Percentiles rank a stretch among this genome's conserved stretches.
Evolutionary conservation across 2,797 vertebrate genomes (phyloP).

Genomic region (Myotis planiceps): DNA sequence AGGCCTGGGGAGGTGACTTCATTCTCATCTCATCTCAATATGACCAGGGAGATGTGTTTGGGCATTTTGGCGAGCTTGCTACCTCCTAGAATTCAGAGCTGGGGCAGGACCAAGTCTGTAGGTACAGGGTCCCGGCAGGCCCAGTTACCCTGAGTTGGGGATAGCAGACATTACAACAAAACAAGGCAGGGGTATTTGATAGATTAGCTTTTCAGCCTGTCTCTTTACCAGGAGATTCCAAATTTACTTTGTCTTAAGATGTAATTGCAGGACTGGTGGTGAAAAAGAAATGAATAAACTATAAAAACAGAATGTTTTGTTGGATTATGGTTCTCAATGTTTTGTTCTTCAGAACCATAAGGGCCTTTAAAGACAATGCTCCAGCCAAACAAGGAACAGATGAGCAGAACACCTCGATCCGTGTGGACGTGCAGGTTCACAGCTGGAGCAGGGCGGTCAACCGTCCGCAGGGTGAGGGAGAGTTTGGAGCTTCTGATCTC

Average conservation of each 20-base stretch:
- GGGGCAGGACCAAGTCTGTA: rapidly evolving
- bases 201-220: not conserved
- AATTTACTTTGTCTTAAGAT: not conserved
- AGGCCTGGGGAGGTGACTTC: not conserved
- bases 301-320: not conserved
- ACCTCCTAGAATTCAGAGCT: too few species aligned
- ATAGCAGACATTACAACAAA: too few species aligned
- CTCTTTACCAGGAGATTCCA: not conserved
- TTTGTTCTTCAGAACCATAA: not conserved
- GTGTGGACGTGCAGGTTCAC: rapidly evolving
- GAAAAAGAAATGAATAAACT: not conserved
- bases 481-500: not conserved
- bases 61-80: not conserved
- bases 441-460: rapidly evolving
- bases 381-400: not conserved
- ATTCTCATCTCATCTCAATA: not conserved
- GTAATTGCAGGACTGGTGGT: not conserved
- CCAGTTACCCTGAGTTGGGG: rapidly evolving
- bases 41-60: too few species aligned
- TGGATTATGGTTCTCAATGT: not conserved
- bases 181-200: rapidly evolving
- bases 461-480: not conserved
- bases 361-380: not conserved
- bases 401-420: not conserved
- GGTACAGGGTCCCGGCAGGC: rapidly evolving